These are phyloP conservation scores for Melanotaenia boesemani DNA, from an alignment of 2,797 vertebrate genomes.

Conservation along the genomic window DNA sequence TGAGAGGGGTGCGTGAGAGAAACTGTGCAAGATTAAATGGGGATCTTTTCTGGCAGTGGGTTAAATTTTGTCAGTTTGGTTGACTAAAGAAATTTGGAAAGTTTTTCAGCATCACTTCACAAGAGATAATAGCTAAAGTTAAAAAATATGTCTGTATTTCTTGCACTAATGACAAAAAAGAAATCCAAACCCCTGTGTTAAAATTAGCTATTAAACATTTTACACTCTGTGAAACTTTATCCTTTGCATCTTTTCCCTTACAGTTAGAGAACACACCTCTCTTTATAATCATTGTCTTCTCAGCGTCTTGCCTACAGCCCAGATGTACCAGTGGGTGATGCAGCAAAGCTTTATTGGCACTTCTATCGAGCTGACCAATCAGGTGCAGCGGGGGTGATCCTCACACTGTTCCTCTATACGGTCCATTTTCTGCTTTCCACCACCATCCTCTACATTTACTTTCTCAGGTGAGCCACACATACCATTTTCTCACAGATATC, in stretches of 20 bases:
- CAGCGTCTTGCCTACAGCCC: constrained; percentile 85
- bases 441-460: constrained; percentile 86
- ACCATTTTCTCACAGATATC: neutral
- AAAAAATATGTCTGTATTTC: neutral
- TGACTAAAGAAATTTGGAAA: constrained; percentile 30
- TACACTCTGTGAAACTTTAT: constrained; percentile 5
- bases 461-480: constrained; percentile 87
- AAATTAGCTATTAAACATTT: neutral
- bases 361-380: constrained; percentile 86
- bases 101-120: neutral
- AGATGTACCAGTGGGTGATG: constrained; percentile 88
- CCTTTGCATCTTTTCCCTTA: neutral
- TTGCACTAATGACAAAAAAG: neutral
- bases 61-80: constrained; percentile 40
- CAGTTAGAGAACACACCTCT: neutral
- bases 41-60: constrained; percentile 61
- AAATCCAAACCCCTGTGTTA: neutral
- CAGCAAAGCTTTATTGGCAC: constrained; percentile 93
- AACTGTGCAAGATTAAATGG: constrained; percentile 65
- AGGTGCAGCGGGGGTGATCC: constrained; percentile 84
- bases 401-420: constrained; percentile 88
- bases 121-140: neutral
- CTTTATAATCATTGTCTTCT: constrained; percentile 21
- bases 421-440: constrained; percentile 87
- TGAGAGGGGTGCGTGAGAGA: constrained; percentile 34